These are phyloP conservation scores for Lamellibrachia luymesi DNA, from an alignment of 1,140 invertebrate species.

Conservation along the genomic window DNA sequence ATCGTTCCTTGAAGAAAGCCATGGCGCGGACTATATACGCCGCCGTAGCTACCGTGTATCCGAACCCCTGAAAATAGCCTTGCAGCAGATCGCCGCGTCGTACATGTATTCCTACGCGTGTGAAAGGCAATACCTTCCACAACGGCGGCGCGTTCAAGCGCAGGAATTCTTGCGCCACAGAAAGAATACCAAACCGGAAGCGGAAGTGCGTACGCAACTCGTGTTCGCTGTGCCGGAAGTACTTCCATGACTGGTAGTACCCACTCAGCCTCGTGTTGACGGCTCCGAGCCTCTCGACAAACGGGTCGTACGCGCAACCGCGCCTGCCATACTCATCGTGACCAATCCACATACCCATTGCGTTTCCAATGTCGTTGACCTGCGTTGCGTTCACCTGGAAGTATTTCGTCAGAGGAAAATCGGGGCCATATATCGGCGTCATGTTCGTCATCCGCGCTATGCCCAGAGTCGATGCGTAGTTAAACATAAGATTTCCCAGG, in stretches of 20 bases:
- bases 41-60: constrained; percentile 18
- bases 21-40: constrained; percentile 20
- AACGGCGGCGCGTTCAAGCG: background rate
- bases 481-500: constrained; percentile 27
- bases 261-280: constrained; percentile 12
- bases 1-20: constrained; percentile 19
- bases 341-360: background rate
- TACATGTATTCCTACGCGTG: constrained; percentile 26
- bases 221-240: background rate
- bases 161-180: constrained; percentile 13
- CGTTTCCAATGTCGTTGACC: background rate
- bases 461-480: constrained; percentile 20
- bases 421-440: background rate
- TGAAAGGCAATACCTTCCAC: background rate
- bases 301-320: constrained; percentile 16
- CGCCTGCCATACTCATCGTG: constrained; percentile 19
- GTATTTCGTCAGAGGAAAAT: background rate
- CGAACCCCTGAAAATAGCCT: constrained; percentile 8
- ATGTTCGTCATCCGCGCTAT: constrained; percentile 17
- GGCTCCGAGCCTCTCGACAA: background rate
- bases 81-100: constrained; percentile 23
- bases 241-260: constrained; percentile 24
- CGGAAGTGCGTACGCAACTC: constrained; percentile 9
- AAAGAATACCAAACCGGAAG: constrained; percentile 15
- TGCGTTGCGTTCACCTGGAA: background rate